These are phyloP conservation scores for Archilochus colubris DNA, from an alignment of 2,113 vertebrate species.

Conservation along the genomic window DNA sequence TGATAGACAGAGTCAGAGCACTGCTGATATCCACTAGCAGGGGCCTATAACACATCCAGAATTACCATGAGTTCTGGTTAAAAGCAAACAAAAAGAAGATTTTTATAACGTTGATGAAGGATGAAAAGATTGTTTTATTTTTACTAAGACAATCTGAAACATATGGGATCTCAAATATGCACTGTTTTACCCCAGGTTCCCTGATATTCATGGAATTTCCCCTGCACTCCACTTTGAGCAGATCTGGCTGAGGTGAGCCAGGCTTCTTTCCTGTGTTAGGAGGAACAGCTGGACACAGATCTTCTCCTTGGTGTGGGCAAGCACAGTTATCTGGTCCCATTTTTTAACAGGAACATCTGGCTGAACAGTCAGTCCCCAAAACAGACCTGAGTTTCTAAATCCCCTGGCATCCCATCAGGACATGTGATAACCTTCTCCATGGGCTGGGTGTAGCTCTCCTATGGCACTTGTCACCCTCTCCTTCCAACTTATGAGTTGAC, in stretches of 20 bases:
- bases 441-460: not conserved
- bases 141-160: conserved; percentile 18
- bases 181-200: not conserved
- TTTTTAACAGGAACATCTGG: not conserved
- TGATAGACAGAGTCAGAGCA: not conserved
- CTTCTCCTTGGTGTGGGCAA: not conserved
- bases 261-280: not conserved
- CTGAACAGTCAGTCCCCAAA: not conserved
- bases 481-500: not conserved
- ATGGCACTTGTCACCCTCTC: not conserved
- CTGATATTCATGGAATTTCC: conserved; percentile 37
- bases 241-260: conserved; percentile 8
- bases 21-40: not conserved
- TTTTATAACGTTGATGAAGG: not conserved
- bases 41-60: not conserved
- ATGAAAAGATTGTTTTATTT: conserved; percentile 15
- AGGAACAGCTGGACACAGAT: conserved; percentile 16
- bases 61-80: not conserved
- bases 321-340: not conserved
- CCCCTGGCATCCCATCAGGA: not conserved
- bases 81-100: not conserved
- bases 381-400: not conserved
- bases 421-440: fast-evolving
- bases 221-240: not conserved
- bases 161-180: conserved; percentile 28